These are phyloP conservation scores for Drosophila heteroneura DNA, from an alignment of 2,888 invertebrate genomes.

Conservation along the genomic window DNA sequence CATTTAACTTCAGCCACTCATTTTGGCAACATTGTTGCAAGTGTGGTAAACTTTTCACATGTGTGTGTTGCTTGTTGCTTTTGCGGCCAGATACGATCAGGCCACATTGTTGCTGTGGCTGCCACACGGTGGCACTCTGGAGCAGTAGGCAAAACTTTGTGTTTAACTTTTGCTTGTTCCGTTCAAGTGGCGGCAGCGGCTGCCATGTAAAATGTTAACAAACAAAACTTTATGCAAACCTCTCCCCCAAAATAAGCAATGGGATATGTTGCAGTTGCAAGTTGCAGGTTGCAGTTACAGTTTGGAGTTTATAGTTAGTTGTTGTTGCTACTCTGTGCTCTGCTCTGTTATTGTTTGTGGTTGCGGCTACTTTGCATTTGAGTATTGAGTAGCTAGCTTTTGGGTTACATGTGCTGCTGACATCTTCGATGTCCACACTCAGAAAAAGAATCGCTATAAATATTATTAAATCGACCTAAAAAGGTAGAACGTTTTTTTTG, in stretches of 20 bases:
- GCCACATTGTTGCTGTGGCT: slow-evolving; percentile 48
- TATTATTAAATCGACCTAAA: neutral
- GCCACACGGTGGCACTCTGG: slow-evolving; percentile 22
- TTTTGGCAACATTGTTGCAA: slow-evolving; percentile 45
- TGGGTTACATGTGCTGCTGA: slow-evolving; percentile 46
- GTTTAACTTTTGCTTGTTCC: slow-evolving; percentile 74
- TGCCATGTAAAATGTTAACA: slow-evolving; percentile 67
- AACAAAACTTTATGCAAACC: slow-evolving; percentile 61
- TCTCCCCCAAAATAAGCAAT: slow-evolving; percentile 21
- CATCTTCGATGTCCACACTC: slow-evolving; percentile 33
- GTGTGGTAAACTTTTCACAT: slow-evolving; percentile 37
- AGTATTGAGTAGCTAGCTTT: slow-evolving; percentile 14
- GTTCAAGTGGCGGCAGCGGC: slow-evolving; percentile 60
- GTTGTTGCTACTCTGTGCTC: slow-evolving; percentile 22
- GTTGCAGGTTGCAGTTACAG: slow-evolving; percentile 20
- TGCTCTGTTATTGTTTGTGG: slow-evolving; percentile 57
- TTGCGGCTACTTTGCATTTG: slow-evolving; percentile 22
- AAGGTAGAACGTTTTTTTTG: neutral
- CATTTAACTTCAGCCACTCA: slow-evolving; percentile 16
- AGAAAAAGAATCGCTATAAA: slow-evolving; percentile 6
- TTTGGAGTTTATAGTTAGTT: slow-evolving; percentile 8
- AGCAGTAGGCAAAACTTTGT: slow-evolving; percentile 65
- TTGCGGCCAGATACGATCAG: slow-evolving; percentile 36
- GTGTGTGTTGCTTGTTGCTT: slow-evolving; percentile 22
- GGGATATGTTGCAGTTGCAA: slow-evolving; percentile 41